Evolutionary conservation across 2,888 invertebrate species (phyloP), one percentile per base, ranked within the genome.

Genomic region (Acronicta alni): DNA sequence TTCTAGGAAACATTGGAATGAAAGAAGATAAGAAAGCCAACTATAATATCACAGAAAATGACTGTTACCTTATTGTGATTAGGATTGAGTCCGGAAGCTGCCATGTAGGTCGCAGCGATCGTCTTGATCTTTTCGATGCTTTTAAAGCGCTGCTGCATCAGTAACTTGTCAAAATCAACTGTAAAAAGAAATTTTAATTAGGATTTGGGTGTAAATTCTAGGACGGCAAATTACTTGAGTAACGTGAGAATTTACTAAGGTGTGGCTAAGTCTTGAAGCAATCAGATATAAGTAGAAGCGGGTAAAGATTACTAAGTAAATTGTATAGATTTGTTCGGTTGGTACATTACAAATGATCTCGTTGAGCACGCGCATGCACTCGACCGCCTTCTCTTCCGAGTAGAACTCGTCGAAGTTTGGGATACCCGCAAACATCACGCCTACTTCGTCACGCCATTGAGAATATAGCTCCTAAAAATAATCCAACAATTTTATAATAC

Each of bases 341-440:
- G 87, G 86, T 88, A 89, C 87, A 87, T 96, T 96, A 97, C 99
- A 99, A 84, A 99, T 99, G 82, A 99, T 99, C 95, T 99, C 99
- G 94, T 99, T 99, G 59, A 99, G 95, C 74, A 99, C 96, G 57
- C 99, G 95, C 85, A 99, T 98, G 93, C 99, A 99, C 87, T 99
- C 99, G 84, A 99, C 98, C 16, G 99, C 99, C 88, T 99, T 99
- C 94, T 99, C 99, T 90, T 99, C 99, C 0, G 98, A 98, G 94
- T 99, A 99, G 92, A 99, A 99, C 90, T 99, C 99, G 68, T 98
- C 97, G 90, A 99, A 99, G 94, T 99, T 99, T 3, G 99, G 98
- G 77, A 99, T 99, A 54, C 99, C 98, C 9, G 99, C 99, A 92
- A 99, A 99, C 96, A 99, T 97, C 1, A 99, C 98, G 41, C 99